Evolutionary conservation across 2,888 invertebrate species (phyloP).

Genomic region (Cheilosia variabilis): DNA sequence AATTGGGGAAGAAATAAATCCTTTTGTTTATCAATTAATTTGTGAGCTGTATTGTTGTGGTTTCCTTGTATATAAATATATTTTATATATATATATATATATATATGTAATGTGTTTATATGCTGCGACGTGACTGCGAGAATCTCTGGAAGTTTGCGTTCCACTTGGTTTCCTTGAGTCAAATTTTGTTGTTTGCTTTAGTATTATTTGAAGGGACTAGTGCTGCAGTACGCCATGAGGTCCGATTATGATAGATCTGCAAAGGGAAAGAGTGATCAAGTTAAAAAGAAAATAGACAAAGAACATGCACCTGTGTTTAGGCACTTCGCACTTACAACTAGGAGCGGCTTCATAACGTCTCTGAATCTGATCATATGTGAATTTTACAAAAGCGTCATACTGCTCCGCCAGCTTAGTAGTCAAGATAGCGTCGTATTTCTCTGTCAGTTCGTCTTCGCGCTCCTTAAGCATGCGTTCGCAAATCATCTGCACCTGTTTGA

Average conservation of each 20-base stretch:
- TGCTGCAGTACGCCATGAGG: conserved; percentile 78
- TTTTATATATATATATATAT: conserved; percentile 68
- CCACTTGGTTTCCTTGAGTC: conserved; percentile 70
- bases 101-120: conserved; percentile 56
- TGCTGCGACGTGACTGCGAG: conserved; percentile 74
- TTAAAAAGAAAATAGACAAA: not conserved
- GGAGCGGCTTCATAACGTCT: conserved; percentile 86
- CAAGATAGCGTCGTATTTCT: conserved; percentile 97
- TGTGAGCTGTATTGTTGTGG: conserved; percentile 71
- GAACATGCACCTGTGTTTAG: conserved; percentile 20
- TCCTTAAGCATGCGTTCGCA: conserved; percentile 99
- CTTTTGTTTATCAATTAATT: conserved; percentile 57
- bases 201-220: conserved; percentile 76
- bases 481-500: conserved; percentile 97
- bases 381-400: conserved; percentile 99
- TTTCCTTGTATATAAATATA: conserved; percentile 75
- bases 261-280: conserved; percentile 59
- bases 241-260: conserved; percentile 83
- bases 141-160: conserved; percentile 56
- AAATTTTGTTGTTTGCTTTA: conserved; percentile 65
- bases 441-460: conserved; percentile 95
- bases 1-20: conserved; percentile 50
- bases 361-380: conserved; percentile 98
- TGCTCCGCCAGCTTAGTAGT: conserved; percentile 98
- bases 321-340: conserved; percentile 83